A percentile compares a stretch with the other conserved stretches of the same genome.
These are phyloP conservation scores for Margarornis squamiger DNA, from an alignment of 2,797 vertebrate genomes.

Conservation along the genomic window DNA sequence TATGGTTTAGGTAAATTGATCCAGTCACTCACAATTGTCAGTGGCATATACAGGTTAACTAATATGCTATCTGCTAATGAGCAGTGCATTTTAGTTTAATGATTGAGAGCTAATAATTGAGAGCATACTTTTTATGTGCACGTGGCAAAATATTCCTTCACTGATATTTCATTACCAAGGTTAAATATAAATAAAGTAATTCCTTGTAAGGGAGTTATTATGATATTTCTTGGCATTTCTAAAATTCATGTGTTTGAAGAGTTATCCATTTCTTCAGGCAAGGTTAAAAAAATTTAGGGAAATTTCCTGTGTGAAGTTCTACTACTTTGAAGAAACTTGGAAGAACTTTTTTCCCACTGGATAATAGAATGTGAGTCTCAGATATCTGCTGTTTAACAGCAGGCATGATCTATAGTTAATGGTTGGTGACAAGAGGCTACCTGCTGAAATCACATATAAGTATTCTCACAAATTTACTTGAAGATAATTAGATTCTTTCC, in stretches of 20 bases:
- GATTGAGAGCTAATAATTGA: not conserved
- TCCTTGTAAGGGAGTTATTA: not conserved
- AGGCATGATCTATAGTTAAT: not conserved
- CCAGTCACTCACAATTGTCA: not conserved
- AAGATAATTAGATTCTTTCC: not conserved
- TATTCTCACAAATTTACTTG: not conserved
- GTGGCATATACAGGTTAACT: not conserved
- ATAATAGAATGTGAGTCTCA: not conserved
- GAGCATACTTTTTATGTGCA: not conserved
- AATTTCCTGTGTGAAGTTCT: not conserved
- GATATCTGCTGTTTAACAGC: not conserved
- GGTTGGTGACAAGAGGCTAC: not conserved
- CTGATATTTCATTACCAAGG: not conserved
- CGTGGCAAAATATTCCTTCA: not conserved
- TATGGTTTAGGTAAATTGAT: not conserved
- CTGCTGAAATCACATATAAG: not conserved
- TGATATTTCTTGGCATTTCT: not conserved
- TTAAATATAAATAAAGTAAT: not conserved
- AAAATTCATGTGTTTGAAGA: not conserved
- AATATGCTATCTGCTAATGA: not conserved
- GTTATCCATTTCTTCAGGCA: not conserved
- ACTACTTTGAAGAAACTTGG: not conserved
- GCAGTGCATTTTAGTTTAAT: not conserved
- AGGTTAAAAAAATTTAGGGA: not conserved
- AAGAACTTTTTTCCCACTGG: not conserved